Base-by-base conservation (phyloP, 2,888 invertebrate genomes). In the Drosophila neonasuta region DNA sequence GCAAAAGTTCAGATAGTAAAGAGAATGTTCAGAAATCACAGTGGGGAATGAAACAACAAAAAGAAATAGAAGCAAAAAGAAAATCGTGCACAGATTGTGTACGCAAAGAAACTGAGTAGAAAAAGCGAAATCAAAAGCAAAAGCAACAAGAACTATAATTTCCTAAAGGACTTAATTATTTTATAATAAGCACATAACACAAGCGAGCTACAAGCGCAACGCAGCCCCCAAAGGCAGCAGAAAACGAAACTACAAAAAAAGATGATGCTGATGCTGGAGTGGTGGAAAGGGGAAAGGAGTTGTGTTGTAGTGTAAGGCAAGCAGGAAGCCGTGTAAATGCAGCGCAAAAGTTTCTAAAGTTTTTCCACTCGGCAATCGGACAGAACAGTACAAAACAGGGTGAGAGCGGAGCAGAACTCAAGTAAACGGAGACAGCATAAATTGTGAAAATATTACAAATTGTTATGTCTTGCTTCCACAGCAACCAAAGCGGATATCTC, bases 121-220 rank as follows among this genome's bases (percentile, higher is more conserved):
- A 68, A 54, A 48, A 58, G 50, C 32, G 55, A 58, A 49, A 63
- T 68, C 71, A 71, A 66, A 50, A 70, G 55, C 62, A 60, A 50
- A 52, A 60, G 64, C 75, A 80, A 71, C 71, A 80, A 84, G 60
- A 87, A 86, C 80, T 77, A 88, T 80, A 86, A 88, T 88, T 81
- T 86, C 79, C 81, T 83, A 81, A 80, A 87, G 87, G 86, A 88
- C 88, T 87, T 88, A 88, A 87, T 87, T 87, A 87, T 84, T 88
- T 88, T 87, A 88, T 88, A 87, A 87, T 87, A 83, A 87, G 80
- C 82, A 85, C 84, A 87, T 79, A 85, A 84, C 77, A 85, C 74
- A 74, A 58, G 66, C 62, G 65, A 54, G 54, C 58, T 61, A 52
- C 71, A 66, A 55, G 49, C 44, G n/a, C 39, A 42, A 49, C 49